Base-by-base conservation (phyloP, 1,140 invertebrate species). In the Caenorhabditis tropicalis region DNA sequence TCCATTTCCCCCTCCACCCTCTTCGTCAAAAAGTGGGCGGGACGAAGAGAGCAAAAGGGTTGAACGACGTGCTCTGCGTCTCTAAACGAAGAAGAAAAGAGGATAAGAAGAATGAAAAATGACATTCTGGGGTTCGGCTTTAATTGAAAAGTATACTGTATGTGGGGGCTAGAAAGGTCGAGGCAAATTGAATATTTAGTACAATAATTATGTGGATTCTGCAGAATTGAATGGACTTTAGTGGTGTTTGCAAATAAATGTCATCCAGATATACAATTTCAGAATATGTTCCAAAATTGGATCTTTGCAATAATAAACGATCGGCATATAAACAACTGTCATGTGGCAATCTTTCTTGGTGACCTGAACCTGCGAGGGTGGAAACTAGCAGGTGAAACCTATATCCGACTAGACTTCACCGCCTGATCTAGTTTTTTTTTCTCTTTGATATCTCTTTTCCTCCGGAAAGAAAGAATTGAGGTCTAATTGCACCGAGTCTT, bases 11-110 rank as follows among this genome's bases (percentile, higher is more conserved):
- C 27, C 9, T 43, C 12, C 65, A 10, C 27, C 65, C 36, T 39
- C 27, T 36, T 36, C 58, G 29, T 36, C n/a, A 24, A 43, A 74
- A 74, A 24, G 36, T 74, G 65, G 65, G 65, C 65, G 65, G 36
- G 21, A n/a, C 65, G 36, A 43, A 74, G 65, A 74, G 65, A 74
- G 65, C 65, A 74, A 74, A 56, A 74, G 65, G 65, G 65, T 46
- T 74, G 65, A 74, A 31, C 33, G 21, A 74, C 36, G n/a, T 29
- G 29, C 36, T 74, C 65, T 74, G 65, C 65, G 65, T 74, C 65
- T 74, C 65, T 46, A 9, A 7, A 51, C 19, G 15, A 7, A 51
- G 33, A 36, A 46, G 16, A 27, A 43, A 43, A 39, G 6, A 12
- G 10, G 58, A 15, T n/a, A 31, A n/a, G n/a, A 27, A 43, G 36